Conservation (phyloP, 2,888 invertebrate genomes). For the Patella caerulea region DNA sequence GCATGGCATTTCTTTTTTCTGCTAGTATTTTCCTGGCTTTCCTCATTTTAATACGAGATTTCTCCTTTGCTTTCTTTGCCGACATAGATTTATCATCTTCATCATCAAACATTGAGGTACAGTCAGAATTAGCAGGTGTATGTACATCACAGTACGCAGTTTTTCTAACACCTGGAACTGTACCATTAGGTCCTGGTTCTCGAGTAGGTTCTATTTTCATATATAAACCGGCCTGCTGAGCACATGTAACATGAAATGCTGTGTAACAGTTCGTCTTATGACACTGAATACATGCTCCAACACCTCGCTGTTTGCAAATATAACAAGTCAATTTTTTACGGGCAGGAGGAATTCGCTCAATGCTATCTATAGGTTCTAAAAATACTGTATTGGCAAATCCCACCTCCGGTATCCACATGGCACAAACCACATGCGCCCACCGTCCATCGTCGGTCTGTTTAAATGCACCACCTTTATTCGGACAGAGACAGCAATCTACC, state of each 20-base stretch:
- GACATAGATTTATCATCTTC: slow-evolving; percentile 59
- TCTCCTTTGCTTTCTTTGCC: slow-evolving; percentile 66
- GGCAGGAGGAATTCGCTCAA: slow-evolving; percentile 94
- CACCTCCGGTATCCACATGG: slow-evolving; percentile 98
- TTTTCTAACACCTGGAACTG: slow-evolving; percentile 79
- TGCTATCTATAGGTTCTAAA: slow-evolving; percentile 97
- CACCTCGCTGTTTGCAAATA: slow-evolving; percentile 82
- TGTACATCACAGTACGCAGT: slow-evolving; percentile 97
- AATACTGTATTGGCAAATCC: slow-evolving; percentile 95
- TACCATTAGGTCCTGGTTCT: slow-evolving; percentile 64
- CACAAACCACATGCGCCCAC: slow-evolving; percentile 99
- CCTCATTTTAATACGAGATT: slow-evolving; percentile 83
- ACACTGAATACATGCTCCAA: slow-evolving; percentile 98
- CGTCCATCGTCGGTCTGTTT: slow-evolving; percentile 96
- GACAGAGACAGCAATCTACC: slow-evolving; percentile 97
- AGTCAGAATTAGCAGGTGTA: slow-evolving; percentile 78
- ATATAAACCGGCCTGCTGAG: slow-evolving; percentile 88
- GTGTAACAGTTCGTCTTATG: slow-evolving; percentile 96
- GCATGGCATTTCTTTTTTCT: slow-evolving; percentile 90
- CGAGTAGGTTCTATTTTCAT: slow-evolving; percentile 92
- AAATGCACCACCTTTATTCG: slow-evolving; percentile 97
- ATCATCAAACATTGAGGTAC: slow-evolving; percentile 62
- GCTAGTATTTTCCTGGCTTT: slow-evolving; percentile 89
- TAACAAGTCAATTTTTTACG: slow-evolving; percentile 97
- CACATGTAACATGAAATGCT: slow-evolving; percentile 99